Evolutionary conservation across 2,797 vertebrate species (phyloP), one percentile per base, ranked within the genome.

Genomic region (Odontamblyopus lacepedii): DNA sequence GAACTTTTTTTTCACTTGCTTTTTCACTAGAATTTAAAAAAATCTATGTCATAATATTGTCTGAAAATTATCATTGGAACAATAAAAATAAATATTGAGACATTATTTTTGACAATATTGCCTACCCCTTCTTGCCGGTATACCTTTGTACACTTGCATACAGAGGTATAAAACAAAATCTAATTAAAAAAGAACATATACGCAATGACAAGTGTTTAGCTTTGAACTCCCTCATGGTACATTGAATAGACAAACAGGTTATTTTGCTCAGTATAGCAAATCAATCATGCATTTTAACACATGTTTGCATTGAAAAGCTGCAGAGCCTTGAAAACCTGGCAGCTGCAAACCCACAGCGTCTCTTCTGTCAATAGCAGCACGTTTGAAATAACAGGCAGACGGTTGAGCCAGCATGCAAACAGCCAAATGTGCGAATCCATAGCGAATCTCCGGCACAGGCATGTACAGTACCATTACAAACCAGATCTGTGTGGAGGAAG

Each of bases 361-460:
- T 53, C 19, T 53, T 55, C 48, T 67, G 65, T 67, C 65, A 67
- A 67, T 55, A 67, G 65, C 73, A 48, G 32, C 70, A 48, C 44
- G 62, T 59, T 66, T 73, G 11, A 72, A 63, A 65, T 18, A 67
- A 32, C 50, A 68, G 51, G 50, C 18, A 18, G 32, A 38, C 61
- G 48, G 38, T 72, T 30, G 16, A 63, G 6, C 29, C 16, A 53
- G 69, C 13, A 53, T 13, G 38, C 18, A 60, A 35, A 29, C 53
- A 56, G 63, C 68, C 48, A 55, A 27, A 66, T 32, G 18, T 12
- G 50, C 23, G 55, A 26, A 65, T 48, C 50, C 32, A 35, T 19
- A 62, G 13, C 29, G 35, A 62, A 50, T 63, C 55, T 48, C 13
- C 19, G 48, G 38, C 56, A 66, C n/a, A 53, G 51, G 41, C 56